Evolutionary conservation across 2,888 invertebrate genomes (phyloP).

Genomic region (Pheosia tremula): DNA sequence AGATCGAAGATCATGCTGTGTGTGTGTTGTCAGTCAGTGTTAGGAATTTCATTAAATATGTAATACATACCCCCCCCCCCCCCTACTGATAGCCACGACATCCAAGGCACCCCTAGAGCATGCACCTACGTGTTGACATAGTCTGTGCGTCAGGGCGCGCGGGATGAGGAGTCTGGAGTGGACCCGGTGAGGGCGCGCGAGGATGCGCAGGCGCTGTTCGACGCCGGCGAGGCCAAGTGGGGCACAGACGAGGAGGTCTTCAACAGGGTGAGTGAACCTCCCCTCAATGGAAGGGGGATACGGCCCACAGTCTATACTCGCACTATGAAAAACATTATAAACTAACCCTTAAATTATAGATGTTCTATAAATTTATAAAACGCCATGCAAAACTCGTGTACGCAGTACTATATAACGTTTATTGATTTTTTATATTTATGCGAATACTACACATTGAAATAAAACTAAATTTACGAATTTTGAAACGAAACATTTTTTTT

Average conservation of each 20-base stretch:
- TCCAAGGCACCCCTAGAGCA: not conserved
- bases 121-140: constrained; percentile 45
- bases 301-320: not conserved
- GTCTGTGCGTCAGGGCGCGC: constrained; percentile 78
- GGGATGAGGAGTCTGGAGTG: constrained; percentile 86
- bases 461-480: too few relatives aligned
- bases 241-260: constrained; percentile 91
- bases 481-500: too few relatives aligned
- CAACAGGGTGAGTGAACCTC: constrained; percentile 73
- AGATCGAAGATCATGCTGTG: too few relatives aligned
- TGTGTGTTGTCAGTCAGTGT: too few relatives aligned
- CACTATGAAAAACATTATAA: not conserved
- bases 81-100: not conserved
- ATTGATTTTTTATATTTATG: too few relatives aligned
- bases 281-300: not conserved
- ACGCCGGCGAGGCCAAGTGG: constrained; percentile 88
- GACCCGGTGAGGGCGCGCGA: constrained; percentile 88
- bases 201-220: constrained; percentile 88
- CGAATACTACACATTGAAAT: too few relatives aligned
- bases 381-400: too few relatives aligned
- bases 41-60: too few relatives aligned
- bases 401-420: too few relatives aligned
- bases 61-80: too few relatives aligned
- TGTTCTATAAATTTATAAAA: too few relatives aligned
- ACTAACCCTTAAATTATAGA: too few relatives aligned